Conservation (phyloP, 1,140 invertebrate genomes). For the Eubasilissa regina region DNA sequence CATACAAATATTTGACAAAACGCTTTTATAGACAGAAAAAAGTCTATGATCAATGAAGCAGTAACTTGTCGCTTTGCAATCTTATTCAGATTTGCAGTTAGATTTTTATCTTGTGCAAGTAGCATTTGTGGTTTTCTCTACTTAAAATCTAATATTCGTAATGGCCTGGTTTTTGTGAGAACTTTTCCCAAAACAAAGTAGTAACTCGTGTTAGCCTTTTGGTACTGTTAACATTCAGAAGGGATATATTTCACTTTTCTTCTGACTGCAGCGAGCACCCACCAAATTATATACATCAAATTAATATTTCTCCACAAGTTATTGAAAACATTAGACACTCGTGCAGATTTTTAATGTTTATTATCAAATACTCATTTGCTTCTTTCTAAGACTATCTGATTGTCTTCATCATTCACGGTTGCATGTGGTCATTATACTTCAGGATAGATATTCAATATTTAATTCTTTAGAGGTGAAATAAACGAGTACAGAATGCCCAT, state of each 20-base stretch:
- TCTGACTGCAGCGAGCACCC: background rate
- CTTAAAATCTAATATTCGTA: background rate
- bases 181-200: no score
- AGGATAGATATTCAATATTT: background rate
- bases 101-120: slow-evolving; percentile 9
- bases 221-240: background rate
- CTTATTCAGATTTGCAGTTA: background rate
- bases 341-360: background rate
- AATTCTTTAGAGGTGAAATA: background rate
- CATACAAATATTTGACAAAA: background rate
- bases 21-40: background rate
- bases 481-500: background rate
- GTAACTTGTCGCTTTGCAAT: no score
- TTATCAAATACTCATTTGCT: slow-evolving; percentile 23
- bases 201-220: no score
- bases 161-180: background rate
- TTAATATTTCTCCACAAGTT: background rate
- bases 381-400: slow-evolving; percentile 33
- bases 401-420: slow-evolving; percentile 36
- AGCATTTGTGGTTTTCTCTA: slow-evolving; percentile 16
- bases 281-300: background rate
- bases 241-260: background rate
- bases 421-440: slow-evolving; percentile 18
- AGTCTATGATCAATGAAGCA: background rate
- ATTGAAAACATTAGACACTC: background rate